Base-by-base conservation (phyloP, 2,797 vertebrate species). In the Lacerta agilis region DNA sequence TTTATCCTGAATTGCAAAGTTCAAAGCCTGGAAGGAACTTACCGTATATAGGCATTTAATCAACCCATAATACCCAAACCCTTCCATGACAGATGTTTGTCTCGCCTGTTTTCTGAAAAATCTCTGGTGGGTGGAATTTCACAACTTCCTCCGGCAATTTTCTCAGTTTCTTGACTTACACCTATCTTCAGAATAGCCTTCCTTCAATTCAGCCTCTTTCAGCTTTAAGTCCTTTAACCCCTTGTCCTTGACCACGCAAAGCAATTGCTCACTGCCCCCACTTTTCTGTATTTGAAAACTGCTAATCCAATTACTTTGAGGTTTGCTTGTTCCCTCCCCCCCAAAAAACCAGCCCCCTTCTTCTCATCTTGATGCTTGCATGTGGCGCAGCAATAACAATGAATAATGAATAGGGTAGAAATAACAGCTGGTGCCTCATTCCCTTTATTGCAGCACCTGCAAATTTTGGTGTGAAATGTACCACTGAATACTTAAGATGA, bases 351-450 rank as follows among this genome's bases (percentile, higher is more conserved):
- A 76, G 75, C 23, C 10, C 13, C 43, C 29, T 85, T 17, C 45
- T 71, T 80, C 41, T 76, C 38, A 67, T 75, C 33, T 76, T 81
- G 71, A 17, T 33, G 13, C 27, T 75, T 75, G 38, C 25, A 75
- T 75, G 55, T 82, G 69, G 83, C 80, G 58, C 38, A 49, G 72
- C 41, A 67, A 8, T 76, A 8, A 1, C 1, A 33, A 79, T 92
- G 78, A 94, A 92, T 91, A 94, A 90, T 87, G 10, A 85, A 92
- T 86, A 86, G 2, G 38, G 85, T 43, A 82, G 45, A 13, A 86
- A 88, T 88, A 91, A 87, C 0, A 0, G 67, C 83, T 92, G 2
- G 0, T 90, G 58, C 87, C 80, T 87, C 49, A 27, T 89, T 38
- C 76, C 86, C 9, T 86, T 92, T 90, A 72, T 88, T 89, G 79